Conservation (phyloP, 2,113 vertebrate species). For the Bettongia penicillata region DNA sequence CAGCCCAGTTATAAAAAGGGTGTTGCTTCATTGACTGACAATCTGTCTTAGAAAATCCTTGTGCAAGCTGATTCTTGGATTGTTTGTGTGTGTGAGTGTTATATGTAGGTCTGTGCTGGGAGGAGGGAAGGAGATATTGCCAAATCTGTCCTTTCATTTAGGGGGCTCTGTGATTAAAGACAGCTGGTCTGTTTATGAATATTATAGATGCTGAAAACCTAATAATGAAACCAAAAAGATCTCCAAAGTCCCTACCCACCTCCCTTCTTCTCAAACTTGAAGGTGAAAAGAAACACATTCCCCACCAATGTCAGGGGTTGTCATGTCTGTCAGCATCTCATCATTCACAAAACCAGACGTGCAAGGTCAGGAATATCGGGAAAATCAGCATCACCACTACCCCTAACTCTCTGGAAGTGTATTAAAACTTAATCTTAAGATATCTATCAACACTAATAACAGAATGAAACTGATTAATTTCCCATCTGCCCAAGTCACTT, state of each 20-base stretch:
- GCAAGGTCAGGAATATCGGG: not conserved
- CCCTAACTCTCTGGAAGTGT: not conserved
- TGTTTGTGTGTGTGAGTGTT: not conserved
- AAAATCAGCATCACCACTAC: not conserved
- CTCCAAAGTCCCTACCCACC: constrained; percentile 48
- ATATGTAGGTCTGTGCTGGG: not conserved
- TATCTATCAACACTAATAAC: not conserved
- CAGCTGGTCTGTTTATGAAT: constrained; percentile 73
- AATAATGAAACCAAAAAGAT: constrained; percentile 67
- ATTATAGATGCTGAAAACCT: constrained; percentile 67
- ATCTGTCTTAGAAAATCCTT: constrained; percentile 27
- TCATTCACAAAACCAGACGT: not conserved
- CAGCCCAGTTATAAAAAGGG: constrained; percentile 29
- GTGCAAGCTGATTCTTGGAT: constrained; percentile 42
- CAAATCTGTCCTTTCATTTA: constrained; percentile 46
- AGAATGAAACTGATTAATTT: not conserved
- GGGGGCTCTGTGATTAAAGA: constrained; percentile 67
- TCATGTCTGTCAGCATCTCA: constrained; percentile 44
- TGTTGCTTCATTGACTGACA: constrained; percentile 42
- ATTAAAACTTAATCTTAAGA: not conserved
- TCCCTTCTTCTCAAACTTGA: constrained; percentile 54
- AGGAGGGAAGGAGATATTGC: not conserved
- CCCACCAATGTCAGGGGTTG: constrained; percentile 37
- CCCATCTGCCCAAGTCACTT: constrained; percentile 15
- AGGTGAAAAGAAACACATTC: constrained; percentile 65